Percentiles rank a stretch among this genome's conserved stretches.
These are phyloP conservation scores for Drosophila flavopinicola DNA, from an alignment of 2,888 invertebrate genomes.

Conservation along the genomic window DNA sequence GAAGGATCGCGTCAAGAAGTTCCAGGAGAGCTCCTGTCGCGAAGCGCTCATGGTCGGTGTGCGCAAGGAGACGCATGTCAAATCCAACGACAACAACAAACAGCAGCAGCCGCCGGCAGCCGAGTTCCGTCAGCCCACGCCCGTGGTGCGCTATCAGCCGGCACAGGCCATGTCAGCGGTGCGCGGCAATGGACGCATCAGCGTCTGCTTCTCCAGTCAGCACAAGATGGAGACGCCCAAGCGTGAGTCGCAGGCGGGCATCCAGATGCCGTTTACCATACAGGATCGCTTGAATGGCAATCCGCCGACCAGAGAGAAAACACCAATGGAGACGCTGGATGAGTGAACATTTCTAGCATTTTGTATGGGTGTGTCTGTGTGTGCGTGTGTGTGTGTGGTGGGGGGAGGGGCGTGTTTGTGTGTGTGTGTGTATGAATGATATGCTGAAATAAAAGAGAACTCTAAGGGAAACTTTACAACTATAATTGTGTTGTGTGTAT, in stretches of 20 bases:
- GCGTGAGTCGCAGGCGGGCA: conserved; percentile 80
- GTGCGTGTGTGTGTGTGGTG: background rate
- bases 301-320: conserved; percentile 22
- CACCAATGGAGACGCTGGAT: conserved; percentile 58
- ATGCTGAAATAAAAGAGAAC: background rate
- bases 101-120: conserved; percentile 28
- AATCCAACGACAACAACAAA: conserved; percentile 37
- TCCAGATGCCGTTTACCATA: conserved; percentile 62
- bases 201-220: conserved; percentile 79
- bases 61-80: conserved; percentile 73
- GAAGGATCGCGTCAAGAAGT: conserved; percentile 80
- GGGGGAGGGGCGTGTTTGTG: background rate
- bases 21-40: conserved; percentile 75
- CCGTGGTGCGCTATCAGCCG: conserved; percentile 60
- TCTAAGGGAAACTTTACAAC: no score
- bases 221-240: conserved; percentile 78
- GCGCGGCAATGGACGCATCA: conserved; percentile 79
- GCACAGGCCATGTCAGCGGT: conserved; percentile 66
- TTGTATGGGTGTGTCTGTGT: background rate
- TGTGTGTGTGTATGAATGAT: conserved; percentile 3
- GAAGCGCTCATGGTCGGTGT: conserved; percentile 80
- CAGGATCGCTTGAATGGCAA: conserved; percentile 39
- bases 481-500: no score
- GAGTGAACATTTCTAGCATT: conserved; percentile 26
- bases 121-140: conserved; percentile 64